These are phyloP conservation scores for Polypedilum vanderplanki DNA, from an alignment of 1,140 invertebrate genomes.

Conservation along the genomic window DNA sequence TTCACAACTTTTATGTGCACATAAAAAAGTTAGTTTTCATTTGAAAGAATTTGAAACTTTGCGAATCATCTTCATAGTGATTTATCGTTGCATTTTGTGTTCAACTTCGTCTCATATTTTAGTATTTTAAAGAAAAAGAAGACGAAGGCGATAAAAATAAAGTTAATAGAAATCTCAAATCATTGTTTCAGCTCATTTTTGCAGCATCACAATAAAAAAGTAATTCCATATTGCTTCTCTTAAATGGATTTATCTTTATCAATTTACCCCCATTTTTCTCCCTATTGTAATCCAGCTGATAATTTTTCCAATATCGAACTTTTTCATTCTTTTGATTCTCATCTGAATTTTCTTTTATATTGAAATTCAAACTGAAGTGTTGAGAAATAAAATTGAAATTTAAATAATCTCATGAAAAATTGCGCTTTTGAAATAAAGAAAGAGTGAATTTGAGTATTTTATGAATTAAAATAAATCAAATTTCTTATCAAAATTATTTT, in stretches of 20 bases:
- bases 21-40: background rate
- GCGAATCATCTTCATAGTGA: background rate
- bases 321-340: too few relatives aligned
- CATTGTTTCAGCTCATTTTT: constrained; percentile 10
- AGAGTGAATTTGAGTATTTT: too few relatives aligned
- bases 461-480: too few relatives aligned
- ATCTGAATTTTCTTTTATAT: too few relatives aligned
- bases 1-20: background rate
- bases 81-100: background rate
- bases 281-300: background rate
- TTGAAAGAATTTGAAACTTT: too few relatives aligned
- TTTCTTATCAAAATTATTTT: too few relatives aligned
- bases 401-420: too few relatives aligned
- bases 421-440: too few relatives aligned
- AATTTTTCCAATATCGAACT: background rate
- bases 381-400: too few relatives aligned
- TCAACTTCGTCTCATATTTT: background rate
- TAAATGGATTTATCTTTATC: background rate
- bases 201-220: constrained; percentile 5
- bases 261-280: background rate
- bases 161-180: constrained; percentile 19
- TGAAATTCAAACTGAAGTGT: too few relatives aligned
- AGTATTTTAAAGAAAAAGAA: background rate
- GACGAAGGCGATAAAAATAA: background rate
- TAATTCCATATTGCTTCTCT: background rate